These are phyloP conservation scores for Tympanoctomys barrerae DNA, from an alignment of 2,797 vertebrate species.

Conservation along the genomic window DNA sequence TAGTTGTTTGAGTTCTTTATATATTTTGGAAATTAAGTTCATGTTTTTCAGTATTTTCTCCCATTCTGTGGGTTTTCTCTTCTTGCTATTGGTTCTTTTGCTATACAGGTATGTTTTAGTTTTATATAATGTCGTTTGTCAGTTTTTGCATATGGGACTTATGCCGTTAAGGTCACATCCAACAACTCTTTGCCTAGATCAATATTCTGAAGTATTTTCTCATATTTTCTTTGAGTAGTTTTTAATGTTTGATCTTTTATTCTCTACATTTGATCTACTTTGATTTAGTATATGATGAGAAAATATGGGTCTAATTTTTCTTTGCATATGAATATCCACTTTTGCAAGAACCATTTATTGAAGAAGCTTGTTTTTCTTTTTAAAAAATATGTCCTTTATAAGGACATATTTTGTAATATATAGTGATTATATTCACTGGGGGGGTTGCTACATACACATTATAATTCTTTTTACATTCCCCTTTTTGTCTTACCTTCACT, in stretches of 20 bases:
- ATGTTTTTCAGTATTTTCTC: background rate
- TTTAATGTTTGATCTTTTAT: background rate
- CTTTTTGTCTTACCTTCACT: background rate
- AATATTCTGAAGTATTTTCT: background rate
- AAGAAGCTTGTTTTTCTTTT: background rate
- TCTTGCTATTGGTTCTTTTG: background rate
- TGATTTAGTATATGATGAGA: background rate
- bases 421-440: background rate
- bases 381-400: background rate
- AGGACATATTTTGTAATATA: background rate
- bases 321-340: background rate
- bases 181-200: background rate
- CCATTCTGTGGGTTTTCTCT: background rate
- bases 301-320: background rate
- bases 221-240: background rate
- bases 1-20: background rate
- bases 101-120: background rate
- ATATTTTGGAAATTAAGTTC: background rate
- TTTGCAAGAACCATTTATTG: background rate
- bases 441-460: background rate
- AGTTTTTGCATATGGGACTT: background rate
- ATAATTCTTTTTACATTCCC: background rate
- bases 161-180: background rate
- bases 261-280: background rate
- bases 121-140: background rate